phyloP scores from a whole-genome alignment of 1,140 invertebrate genomes.

The Euwallacea fornicatus region DNA sequence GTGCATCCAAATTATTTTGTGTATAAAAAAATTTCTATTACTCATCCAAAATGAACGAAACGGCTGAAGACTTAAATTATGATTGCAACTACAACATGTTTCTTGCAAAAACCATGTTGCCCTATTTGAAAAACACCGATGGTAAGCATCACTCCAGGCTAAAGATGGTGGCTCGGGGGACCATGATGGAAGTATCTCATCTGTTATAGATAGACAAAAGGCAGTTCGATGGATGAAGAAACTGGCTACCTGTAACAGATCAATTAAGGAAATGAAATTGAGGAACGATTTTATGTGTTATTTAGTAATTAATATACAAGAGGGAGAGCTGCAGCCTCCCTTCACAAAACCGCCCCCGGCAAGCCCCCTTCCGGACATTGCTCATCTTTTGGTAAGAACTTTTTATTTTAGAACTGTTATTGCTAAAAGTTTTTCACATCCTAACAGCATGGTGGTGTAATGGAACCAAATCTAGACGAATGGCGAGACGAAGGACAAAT shows the following conservation, averaged over 20 bases:
- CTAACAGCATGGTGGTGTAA: slow-evolving; percentile 47
- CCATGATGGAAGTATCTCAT: slow-evolving; percentile 5
- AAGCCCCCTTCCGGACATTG: slow-evolving; percentile 50
- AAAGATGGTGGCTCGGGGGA: neutral
- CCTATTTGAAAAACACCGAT: slow-evolving; percentile 49
- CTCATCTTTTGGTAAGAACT: slow-evolving; percentile 52
- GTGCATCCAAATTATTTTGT: slow-evolving; percentile 36
- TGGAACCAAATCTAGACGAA: slow-evolving; percentile 40
- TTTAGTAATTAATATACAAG: slow-evolving; percentile 55
- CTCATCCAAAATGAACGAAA: slow-evolving; percentile 46
- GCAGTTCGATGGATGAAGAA: slow-evolving; percentile 56
- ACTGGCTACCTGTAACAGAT: slow-evolving; percentile 51
- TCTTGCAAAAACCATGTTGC: slow-evolving; percentile 52
- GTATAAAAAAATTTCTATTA: slow-evolving; percentile 17
- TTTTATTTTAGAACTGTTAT: neutral
- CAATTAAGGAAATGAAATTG: slow-evolving; percentile 55
- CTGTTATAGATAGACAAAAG: slow-evolving; percentile 43
- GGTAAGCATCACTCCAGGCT: slow-evolving; percentile 38
- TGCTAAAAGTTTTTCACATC: neutral
- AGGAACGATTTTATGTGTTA: slow-evolving; percentile 59
- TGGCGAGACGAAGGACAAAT: slow-evolving; percentile 38
- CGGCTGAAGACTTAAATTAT: slow-evolving; percentile 52
- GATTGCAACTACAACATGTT: slow-evolving; percentile 56
- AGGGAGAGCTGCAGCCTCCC: slow-evolving; percentile 52
- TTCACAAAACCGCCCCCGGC: slow-evolving; percentile 54